Evolutionary conservation across 2,888 invertebrate species (phyloP).

Genomic region (Sicus ferrugineus): DNA sequence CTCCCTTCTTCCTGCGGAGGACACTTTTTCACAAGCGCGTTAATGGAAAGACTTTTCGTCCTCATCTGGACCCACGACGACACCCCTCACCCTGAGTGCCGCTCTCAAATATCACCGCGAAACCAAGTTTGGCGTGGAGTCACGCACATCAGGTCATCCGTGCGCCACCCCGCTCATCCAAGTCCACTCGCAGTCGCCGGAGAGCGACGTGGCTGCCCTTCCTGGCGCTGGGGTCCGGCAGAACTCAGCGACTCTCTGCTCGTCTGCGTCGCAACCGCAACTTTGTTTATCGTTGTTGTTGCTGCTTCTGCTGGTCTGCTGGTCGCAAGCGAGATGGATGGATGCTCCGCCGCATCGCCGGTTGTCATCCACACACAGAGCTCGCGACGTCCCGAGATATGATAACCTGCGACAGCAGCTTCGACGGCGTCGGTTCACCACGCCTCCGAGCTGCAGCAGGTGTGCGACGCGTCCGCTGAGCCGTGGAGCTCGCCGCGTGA

Average conservation of each 20-base stretch:
- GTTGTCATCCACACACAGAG: constrained; percentile 14
- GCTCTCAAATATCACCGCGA: not conserved
- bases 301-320: no score
- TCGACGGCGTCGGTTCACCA: not conserved
- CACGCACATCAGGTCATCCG: not conserved
- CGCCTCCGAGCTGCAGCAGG: constrained; percentile 15
- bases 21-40: no score
- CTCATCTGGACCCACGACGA: not conserved
- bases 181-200: not conserved
- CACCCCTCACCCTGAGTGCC: not conserved
- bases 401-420: constrained; percentile 17
- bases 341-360: constrained; percentile 9
- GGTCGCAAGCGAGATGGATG: constrained; percentile 12
- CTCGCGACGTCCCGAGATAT: constrained; percentile 28
- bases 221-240: no score
- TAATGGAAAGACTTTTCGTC: constrained; percentile 12
- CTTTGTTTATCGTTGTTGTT: no score
- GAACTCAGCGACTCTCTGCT: not conserved
- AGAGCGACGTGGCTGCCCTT: no score
- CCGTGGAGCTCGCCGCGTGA: constrained; percentile 1
- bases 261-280: constrained; percentile 2
- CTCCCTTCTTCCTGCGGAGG: not conserved
- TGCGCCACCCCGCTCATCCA: not conserved
- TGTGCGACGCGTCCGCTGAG: not conserved
- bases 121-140: not conserved